Evolutionary conservation across 2,797 vertebrate genomes (phyloP).

Genomic region (Tokudaia tokunoshimensis): DNA sequence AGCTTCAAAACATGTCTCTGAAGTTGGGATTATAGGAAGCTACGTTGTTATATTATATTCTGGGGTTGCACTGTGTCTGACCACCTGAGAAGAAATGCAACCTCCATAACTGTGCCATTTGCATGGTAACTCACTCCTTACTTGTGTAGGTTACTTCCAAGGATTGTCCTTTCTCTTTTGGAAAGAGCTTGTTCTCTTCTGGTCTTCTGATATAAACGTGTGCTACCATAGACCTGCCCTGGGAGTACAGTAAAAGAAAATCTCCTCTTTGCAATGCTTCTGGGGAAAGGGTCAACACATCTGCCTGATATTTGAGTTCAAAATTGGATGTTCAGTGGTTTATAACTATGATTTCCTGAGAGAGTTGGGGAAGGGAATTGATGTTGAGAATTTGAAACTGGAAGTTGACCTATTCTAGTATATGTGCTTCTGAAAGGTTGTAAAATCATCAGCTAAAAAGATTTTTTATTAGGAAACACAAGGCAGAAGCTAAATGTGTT

Average conservation of each 20-base stretch:
- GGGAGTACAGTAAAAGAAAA: background rate
- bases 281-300: background rate
- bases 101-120: background rate
- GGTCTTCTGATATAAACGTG: background rate
- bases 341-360: background rate
- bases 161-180: background rate
- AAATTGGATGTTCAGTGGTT: background rate
- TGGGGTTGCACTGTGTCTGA: background rate
- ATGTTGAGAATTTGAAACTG: slow-evolving; percentile 36
- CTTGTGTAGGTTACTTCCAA: background rate
- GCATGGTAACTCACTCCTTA: background rate
- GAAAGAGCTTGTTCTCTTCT: background rate
- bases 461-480: background rate
- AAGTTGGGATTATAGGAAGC: background rate
- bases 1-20: background rate
- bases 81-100: background rate
- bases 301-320: background rate
- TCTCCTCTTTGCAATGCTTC: background rate
- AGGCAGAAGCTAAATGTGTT: background rate
- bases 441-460: background rate
- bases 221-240: background rate
- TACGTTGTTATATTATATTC: background rate
- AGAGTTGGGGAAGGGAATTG: background rate
- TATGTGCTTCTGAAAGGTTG: background rate
- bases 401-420: background rate